These are phyloP conservation scores for Protomyctophum bolini DNA, from an alignment of 2,113 vertebrate genomes.

Conservation along the genomic window DNA sequence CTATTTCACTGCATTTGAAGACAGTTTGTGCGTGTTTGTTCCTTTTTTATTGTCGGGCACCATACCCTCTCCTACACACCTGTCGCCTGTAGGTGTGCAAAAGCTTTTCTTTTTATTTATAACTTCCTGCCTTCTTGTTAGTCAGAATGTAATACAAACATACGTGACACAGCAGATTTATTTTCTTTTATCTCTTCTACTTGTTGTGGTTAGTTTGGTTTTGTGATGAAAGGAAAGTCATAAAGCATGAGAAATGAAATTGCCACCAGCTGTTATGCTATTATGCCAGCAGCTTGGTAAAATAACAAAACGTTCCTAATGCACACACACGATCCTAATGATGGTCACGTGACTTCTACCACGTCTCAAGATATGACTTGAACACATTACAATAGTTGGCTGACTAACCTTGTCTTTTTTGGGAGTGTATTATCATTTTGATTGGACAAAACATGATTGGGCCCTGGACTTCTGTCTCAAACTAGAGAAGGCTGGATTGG, in stretches of 20 bases:
- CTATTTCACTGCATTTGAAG: too few species aligned
- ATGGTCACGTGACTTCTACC: slow-evolving; percentile 13
- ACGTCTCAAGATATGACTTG: neutral
- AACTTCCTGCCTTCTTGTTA: too few species aligned
- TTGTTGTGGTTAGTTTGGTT: slow-evolving; percentile 13
- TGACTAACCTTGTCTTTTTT: neutral
- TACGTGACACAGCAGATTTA: slow-evolving; percentile 11
- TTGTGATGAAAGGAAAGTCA: neutral
- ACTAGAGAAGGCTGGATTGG: slow-evolving; percentile 23
- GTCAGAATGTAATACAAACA: too few species aligned
- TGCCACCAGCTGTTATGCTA: too few species aligned
- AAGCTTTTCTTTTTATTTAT: too few species aligned
- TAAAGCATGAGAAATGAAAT: slow-evolving; percentile 20
- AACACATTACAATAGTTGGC: neutral
- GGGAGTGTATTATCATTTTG: neutral
- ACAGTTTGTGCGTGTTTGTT: too few species aligned
- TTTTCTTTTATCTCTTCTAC: slow-evolving; percentile 25
- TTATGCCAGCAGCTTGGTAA: too few species aligned
- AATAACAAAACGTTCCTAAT: too few species aligned
- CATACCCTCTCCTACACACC: too few species aligned
- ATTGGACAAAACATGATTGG: slow-evolving; percentile 7
- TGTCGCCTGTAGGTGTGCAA: too few species aligned
- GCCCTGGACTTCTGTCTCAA: slow-evolving; percentile 4
- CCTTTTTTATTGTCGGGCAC: too few species aligned
- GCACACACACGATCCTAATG: neutral